These are phyloP conservation scores for Sclerurus mexicanus DNA, from an alignment of 2,113 vertebrate genomes.

Conservation along the genomic window DNA sequence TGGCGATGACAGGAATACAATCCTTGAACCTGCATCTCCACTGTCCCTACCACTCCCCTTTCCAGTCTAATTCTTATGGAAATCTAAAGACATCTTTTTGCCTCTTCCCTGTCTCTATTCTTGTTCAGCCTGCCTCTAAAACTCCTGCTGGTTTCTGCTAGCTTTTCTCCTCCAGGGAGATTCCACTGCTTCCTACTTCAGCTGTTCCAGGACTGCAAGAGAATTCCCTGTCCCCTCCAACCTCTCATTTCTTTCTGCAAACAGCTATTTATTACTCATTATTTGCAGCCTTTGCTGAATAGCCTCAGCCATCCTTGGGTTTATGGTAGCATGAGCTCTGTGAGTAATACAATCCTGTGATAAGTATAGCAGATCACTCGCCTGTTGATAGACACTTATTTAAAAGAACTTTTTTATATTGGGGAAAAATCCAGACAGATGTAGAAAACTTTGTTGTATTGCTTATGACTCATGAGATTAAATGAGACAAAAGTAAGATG, in stretches of 20 bases:
- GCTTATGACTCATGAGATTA: constrained; percentile 10
- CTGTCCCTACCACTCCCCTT: not conserved
- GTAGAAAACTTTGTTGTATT: not conserved
- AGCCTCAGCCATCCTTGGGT: not conserved
- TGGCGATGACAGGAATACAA: not conserved
- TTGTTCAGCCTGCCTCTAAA: not conserved
- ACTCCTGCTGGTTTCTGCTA: not conserved
- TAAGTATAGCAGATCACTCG: not conserved
- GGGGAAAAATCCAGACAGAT: not conserved
- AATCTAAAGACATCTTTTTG: not conserved
- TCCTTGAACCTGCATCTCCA: not conserved
- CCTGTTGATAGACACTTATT: not conserved
- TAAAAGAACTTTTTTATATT: not conserved
- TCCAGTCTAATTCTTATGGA: not conserved
- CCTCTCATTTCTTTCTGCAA: not conserved
- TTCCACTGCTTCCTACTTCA: not conserved
- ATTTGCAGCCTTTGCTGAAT: not conserved
- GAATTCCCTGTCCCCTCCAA: not conserved
- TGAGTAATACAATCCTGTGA: not conserved
- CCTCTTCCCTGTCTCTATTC: not conserved
- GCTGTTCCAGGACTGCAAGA: not conserved
- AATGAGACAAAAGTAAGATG: not conserved
- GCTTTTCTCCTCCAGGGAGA: not conserved
- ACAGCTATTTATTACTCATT: not conserved
- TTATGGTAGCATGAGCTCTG: not conserved